These are phyloP conservation scores for Notolabrus celidotus DNA, from an alignment of 2,797 vertebrate genomes.

Conservation along the genomic window DNA sequence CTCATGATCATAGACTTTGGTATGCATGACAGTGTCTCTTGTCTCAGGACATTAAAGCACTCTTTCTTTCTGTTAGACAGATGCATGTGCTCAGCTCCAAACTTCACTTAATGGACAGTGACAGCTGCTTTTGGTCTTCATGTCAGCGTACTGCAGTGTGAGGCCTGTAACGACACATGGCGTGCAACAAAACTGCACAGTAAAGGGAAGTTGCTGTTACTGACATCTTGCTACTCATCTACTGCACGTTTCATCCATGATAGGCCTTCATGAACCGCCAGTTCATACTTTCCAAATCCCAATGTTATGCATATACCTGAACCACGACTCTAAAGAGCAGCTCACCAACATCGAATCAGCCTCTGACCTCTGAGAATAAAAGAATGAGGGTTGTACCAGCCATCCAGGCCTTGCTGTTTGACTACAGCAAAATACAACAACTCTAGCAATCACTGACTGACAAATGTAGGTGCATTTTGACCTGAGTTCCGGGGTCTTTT, in stretches of 20 bases:
- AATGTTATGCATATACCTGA: background rate
- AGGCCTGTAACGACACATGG: background rate
- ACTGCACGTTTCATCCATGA: background rate
- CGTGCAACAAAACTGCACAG: background rate
- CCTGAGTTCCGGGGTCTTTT: too few relatives aligned
- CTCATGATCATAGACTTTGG: background rate
- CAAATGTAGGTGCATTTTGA: too few relatives aligned
- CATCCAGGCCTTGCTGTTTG: too few relatives aligned
- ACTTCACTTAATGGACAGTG: slow-evolving; percentile 3
- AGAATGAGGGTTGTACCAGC: too few relatives aligned
- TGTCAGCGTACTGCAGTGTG: slow-evolving; percentile 6
- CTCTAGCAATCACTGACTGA: too few relatives aligned
- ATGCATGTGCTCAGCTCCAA: slow-evolving; percentile 3
- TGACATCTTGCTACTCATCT: background rate
- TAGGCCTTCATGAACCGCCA: background rate
- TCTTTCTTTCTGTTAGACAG: slow-evolving; percentile 13
- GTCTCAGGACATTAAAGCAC: background rate
- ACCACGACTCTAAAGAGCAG: background rate
- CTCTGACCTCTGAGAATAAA: too few relatives aligned
- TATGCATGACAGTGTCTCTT: background rate
- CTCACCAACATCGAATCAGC: background rate
- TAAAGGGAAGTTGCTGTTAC: background rate
- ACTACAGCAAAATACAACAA: too few relatives aligned
- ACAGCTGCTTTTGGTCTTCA: slow-evolving; percentile 6
- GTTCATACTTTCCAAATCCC: background rate